phyloP scores from a whole-genome alignment of 2,113 vertebrate genomes.

The Sterrhoptilus dennistouni region DNA sequence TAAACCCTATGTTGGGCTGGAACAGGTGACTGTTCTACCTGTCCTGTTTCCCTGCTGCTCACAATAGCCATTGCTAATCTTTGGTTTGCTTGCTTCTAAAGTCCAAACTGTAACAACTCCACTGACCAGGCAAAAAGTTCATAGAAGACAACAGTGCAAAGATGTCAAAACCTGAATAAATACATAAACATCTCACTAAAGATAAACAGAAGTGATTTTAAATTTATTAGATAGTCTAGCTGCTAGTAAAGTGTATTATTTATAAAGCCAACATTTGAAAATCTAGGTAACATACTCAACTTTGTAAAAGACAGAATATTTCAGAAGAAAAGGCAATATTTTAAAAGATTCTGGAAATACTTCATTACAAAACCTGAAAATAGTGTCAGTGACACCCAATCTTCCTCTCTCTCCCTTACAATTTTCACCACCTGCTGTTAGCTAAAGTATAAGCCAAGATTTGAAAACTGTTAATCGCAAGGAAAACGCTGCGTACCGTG shows the following conservation, averaged over 20 bases:
- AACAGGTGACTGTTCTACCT: neutral
- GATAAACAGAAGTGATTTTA: neutral
- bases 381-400: neutral
- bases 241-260: neutral
- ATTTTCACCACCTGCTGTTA: conserved; percentile 16
- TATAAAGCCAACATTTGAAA: neutral
- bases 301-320: neutral
- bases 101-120: neutral
- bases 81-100: neutral
- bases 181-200: neutral
- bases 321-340: neutral
- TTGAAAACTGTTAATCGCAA: neutral
- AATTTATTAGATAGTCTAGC: neutral
- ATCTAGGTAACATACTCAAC: neutral
- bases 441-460: conserved; percentile 3
- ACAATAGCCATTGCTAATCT: neutral
- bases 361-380: neutral
- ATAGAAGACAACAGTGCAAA: neutral
- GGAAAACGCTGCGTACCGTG: neutral
- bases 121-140: neutral
- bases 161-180: neutral
- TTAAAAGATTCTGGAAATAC: neutral
- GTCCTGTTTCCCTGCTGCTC: neutral
- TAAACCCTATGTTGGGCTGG: neutral
- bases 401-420: neutral